Evolutionary conservation across 2,888 invertebrate genomes (phyloP).

Genomic region (Fissipunctia ypsillon): DNA sequence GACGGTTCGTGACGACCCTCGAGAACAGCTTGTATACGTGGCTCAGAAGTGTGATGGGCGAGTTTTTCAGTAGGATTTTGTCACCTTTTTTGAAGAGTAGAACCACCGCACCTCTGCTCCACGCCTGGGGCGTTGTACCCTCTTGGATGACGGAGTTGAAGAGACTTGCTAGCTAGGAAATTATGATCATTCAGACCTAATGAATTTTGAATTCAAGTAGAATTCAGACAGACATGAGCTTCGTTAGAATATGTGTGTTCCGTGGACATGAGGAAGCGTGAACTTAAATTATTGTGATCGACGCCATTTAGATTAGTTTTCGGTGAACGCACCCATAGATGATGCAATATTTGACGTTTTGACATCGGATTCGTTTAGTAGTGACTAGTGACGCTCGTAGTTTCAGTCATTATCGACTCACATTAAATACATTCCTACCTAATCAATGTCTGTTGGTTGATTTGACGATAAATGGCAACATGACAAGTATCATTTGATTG

Average conservation of each 20-base stretch:
- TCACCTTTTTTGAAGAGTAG: too few relatives aligned
- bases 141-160: too few relatives aligned
- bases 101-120: too few relatives aligned
- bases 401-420: neutral
- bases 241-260: too few relatives aligned
- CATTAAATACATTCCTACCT: neutral
- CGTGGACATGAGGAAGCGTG: neutral
- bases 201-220: neutral
- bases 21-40: too few relatives aligned
- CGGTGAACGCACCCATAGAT: slow-evolving; percentile 13
- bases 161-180: too few relatives aligned
- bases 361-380: slow-evolving; percentile 18
- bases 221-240: too few relatives aligned
- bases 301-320: neutral
- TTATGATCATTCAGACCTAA: neutral
- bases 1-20: too few relatives aligned
- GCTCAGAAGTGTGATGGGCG: too few relatives aligned
- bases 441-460: neutral
- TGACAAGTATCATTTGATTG: neutral
- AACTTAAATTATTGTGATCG: neutral
- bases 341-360: slow-evolving; percentile 43
- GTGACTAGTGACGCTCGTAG: slow-evolving; percentile 26
- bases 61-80: too few relatives aligned
- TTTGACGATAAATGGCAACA: neutral
- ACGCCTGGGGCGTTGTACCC: too few relatives aligned